Evolutionary conservation across 2,113 vertebrate species (phyloP).

Genomic region (Microcebus lehilahytsara): DNA sequence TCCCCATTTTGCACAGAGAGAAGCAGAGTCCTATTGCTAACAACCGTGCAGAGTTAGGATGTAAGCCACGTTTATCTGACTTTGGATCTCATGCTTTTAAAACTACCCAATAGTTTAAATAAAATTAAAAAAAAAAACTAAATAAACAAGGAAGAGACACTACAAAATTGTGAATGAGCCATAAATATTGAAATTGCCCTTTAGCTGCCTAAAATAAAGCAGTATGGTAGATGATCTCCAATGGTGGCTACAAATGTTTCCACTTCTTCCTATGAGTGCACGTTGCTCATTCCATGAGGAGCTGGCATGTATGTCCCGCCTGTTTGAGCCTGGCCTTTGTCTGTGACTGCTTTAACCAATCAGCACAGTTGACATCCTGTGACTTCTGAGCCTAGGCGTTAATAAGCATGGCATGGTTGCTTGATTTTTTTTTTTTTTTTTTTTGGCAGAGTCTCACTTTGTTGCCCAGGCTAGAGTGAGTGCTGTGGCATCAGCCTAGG

Average conservation of each 20-base stretch:
- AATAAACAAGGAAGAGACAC: not conserved
- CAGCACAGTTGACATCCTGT: not conserved
- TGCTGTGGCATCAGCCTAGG: no score
- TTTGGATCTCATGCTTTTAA: not conserved
- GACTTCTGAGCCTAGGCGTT: not conserved
- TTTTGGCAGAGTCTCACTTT: no score
- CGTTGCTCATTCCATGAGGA: not conserved
- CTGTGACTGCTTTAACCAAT: not conserved
- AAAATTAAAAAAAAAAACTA: not conserved
- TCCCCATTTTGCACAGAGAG: no score
- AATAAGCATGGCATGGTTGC: not conserved
- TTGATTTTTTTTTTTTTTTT: no score
- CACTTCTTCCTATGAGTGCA: not conserved
- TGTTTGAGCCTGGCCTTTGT: not conserved
- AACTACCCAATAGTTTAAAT: not conserved
- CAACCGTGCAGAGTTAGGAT: not conserved
- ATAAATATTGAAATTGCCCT: not conserved
- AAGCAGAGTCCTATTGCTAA: not conserved
- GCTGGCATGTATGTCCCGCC: not conserved
- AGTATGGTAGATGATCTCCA: not conserved
- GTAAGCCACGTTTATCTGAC: not conserved
- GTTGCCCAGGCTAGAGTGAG: no score
- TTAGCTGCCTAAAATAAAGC: not conserved
- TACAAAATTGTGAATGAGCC: not conserved
- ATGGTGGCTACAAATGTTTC: not conserved